Evolutionary conservation across 2,888 invertebrate genomes (phyloP).

Genomic region (Zootermopsis nevadensis): DNA sequence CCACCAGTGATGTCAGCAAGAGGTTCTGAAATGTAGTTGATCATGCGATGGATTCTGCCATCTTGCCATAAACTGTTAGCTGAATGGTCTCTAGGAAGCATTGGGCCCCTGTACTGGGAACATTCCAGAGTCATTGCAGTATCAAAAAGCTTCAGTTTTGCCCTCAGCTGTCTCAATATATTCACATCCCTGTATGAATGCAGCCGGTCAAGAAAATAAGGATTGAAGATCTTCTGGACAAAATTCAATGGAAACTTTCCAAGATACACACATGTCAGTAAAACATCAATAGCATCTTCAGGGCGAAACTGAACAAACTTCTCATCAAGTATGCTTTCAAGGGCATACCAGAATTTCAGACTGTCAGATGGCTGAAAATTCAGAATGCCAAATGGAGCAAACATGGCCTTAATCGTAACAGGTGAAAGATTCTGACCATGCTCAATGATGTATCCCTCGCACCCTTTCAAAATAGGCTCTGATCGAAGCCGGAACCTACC

Average conservation of each 20-base stretch:
- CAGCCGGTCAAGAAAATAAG: constrained; percentile 71
- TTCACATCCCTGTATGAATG: constrained; percentile 62
- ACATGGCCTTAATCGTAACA: constrained; percentile 68
- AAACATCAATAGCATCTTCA: constrained; percentile 70
- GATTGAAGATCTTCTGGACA: constrained; percentile 69
- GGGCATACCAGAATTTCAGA: constrained; percentile 68
- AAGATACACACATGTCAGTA: constrained; percentile 74
- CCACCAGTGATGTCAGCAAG: constrained; percentile 65
- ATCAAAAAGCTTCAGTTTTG: constrained; percentile 72
- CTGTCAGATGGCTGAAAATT: constrained; percentile 67
- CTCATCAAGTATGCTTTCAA: constrained; percentile 67
- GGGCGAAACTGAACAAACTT: constrained; percentile 70
- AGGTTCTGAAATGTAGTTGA: constrained; percentile 64
- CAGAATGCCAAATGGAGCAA: constrained; percentile 72
- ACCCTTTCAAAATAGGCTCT: constrained; percentile 68
- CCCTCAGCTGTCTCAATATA: constrained; percentile 60
- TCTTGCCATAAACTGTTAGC: constrained; percentile 68
- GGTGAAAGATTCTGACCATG: constrained; percentile 66
- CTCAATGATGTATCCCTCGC: constrained; percentile 69
- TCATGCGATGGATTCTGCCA: constrained; percentile 66
- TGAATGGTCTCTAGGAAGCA: constrained; percentile 68
- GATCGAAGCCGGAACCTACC: constrained; percentile 70
- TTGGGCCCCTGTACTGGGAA: constrained; percentile 68
- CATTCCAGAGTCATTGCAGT: constrained; percentile 74
- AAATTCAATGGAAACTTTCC: constrained; percentile 72